Percentiles rank a stretch among this genome's conserved stretches.
Conservation (phyloP, 2,888 invertebrate genomes). For the Caenorhabditis doughertyi region DNA sequence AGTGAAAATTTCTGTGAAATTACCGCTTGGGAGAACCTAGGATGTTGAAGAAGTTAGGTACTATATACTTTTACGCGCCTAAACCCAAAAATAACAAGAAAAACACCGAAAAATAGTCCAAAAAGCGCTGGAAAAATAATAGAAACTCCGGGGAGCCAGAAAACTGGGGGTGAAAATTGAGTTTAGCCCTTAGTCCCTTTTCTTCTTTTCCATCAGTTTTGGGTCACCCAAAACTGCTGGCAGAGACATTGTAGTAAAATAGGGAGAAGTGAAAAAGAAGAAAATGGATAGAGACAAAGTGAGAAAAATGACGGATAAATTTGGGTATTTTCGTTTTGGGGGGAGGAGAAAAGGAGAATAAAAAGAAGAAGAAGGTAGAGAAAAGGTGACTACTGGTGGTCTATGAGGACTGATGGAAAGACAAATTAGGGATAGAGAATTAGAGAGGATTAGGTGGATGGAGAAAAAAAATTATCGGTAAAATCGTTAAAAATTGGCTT, state of each 20-base stretch:
- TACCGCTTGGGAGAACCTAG: too few relatives aligned
- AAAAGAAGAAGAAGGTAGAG: constrained; percentile 5
- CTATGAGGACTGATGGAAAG: constrained; percentile 7
- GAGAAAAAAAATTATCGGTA: too few relatives aligned
- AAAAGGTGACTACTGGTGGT: constrained; percentile 1
- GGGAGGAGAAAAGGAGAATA: neutral
- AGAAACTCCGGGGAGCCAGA: neutral
- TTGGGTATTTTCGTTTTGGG: neutral
- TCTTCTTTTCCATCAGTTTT: constrained; percentile 20
- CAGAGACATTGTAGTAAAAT: neutral
- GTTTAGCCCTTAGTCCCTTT: constrained; percentile 19
- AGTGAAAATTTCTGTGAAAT: too few relatives aligned
- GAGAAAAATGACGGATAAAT: constrained; percentile 18
- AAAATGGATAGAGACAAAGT: neutral
- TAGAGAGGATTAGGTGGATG: too few relatives aligned
- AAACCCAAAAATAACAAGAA: too few relatives aligned
- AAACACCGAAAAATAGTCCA: neutral
- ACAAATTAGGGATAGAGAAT: neutral
- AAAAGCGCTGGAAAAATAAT: neutral
- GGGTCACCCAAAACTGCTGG: constrained; percentile 40
- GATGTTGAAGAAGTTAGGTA: too few relatives aligned
- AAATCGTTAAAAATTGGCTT: too few relatives aligned
- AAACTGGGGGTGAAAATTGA: constrained; percentile 38
- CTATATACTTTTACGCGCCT: too few relatives aligned
- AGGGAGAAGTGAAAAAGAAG: constrained; percentile 1